phyloP scores from a whole-genome alignment of 53 echinoderm and acorn worm species.

The Actinopyga echinites region DNA sequence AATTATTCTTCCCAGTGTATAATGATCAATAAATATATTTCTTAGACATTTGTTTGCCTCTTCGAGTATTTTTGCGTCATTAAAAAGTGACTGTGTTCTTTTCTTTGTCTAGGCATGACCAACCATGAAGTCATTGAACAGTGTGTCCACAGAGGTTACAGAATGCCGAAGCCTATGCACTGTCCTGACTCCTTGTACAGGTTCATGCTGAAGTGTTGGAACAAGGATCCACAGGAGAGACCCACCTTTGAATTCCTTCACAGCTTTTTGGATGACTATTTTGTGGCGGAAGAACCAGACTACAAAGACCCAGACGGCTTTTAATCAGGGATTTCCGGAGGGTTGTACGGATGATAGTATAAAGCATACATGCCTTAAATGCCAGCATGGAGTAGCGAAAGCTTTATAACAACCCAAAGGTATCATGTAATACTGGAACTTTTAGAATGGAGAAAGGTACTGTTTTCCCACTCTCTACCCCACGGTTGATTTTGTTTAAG shows the following conservation, averaged over 20 bases:
- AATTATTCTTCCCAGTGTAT: not conserved
- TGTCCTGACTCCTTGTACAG: conserved; percentile 88
- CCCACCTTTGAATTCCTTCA: conserved; percentile 98
- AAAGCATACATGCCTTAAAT: too few relatives aligned
- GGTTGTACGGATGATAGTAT: too few relatives aligned
- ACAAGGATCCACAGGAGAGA: conserved; percentile 61
- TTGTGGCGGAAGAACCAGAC: conserved; percentile 86
- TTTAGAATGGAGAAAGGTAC: too few relatives aligned
- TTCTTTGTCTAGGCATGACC: conserved; percentile 62
- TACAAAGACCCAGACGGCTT: conserved; percentile 92
- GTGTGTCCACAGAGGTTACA: conserved; percentile 78
- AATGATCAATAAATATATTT: too few relatives aligned
- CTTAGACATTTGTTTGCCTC: too few relatives aligned
- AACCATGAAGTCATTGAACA: conserved; percentile 80
- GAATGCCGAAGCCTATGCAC: conserved; percentile 85
- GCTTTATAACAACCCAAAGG: too few relatives aligned
- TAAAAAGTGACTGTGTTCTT: not conserved
- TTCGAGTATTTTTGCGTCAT: not conserved
- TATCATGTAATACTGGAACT: too few relatives aligned
- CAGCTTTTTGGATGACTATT: conserved; percentile 93
- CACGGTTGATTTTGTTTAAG: too few relatives aligned
- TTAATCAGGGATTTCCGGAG: conserved; percentile 6
- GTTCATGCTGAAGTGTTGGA: conserved; percentile 88
- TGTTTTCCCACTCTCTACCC: too few relatives aligned
- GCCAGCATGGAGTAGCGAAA: too few relatives aligned